phyloP scores from a whole-genome alignment of 2,113 vertebrate genomes.

The Heptranchias perlo region DNA sequence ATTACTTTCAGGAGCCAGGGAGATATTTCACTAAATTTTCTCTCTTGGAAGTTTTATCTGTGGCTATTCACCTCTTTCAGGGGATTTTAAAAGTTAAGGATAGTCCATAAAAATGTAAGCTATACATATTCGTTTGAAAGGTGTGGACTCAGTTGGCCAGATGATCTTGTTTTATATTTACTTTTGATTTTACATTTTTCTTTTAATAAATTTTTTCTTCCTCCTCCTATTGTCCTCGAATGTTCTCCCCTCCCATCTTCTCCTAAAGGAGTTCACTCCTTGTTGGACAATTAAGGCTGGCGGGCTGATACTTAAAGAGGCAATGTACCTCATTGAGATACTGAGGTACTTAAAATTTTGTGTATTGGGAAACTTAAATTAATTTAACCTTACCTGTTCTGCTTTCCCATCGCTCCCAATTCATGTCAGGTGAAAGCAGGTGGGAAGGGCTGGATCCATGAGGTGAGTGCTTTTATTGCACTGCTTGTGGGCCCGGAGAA shows the following conservation, averaged over 20 bases:
- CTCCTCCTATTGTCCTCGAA: not conserved
- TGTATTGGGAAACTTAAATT: too few relatives aligned
- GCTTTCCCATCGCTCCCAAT: too few relatives aligned
- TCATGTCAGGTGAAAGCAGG: too few relatives aligned
- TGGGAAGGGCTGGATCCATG: too few relatives aligned
- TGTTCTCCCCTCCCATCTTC: not conserved
- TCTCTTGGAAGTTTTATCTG: not conserved
- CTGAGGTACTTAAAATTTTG: too few relatives aligned
- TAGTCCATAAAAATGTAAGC: not conserved
- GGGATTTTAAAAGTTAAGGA: not conserved
- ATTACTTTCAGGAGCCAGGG: not conserved
- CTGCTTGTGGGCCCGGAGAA: too few relatives aligned
- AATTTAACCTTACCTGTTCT: too few relatives aligned
- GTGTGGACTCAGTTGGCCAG: not conserved
- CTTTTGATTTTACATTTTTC: not conserved
- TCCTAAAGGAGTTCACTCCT: not conserved
- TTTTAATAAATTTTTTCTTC: not conserved
- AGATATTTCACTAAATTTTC: not conserved
- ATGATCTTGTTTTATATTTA: not conserved
- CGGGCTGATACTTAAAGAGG: too few relatives aligned
- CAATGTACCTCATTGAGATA: too few relatives aligned
- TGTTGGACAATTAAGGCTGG: not conserved
- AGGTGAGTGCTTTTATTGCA: too few relatives aligned
- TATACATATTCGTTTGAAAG: slow-evolving; percentile 2
- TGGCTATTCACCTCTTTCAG: not conserved